phyloP scores from a whole-genome alignment of 2,113 vertebrate species.

The Ranitomeya variabilis region DNA sequence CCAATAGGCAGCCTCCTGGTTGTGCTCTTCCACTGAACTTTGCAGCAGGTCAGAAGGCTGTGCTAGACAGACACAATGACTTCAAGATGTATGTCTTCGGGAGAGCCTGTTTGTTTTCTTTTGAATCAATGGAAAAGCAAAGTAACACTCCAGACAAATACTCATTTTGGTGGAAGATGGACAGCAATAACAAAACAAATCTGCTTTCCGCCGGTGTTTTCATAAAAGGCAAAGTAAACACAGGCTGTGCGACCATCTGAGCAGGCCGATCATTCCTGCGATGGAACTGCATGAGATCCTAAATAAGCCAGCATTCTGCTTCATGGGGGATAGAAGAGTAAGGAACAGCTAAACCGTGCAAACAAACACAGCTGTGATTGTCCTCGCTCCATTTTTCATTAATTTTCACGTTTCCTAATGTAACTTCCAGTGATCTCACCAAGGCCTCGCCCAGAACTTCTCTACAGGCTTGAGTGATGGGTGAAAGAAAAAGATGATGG shows the following conservation, averaged over 20 bases:
- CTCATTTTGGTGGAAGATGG: constrained; percentile 35
- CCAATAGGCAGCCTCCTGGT: constrained; percentile 44
- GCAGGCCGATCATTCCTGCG: neutral
- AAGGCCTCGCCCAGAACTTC: constrained; percentile 22
- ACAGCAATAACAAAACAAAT: constrained; percentile 37
- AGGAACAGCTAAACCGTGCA: constrained; percentile 46
- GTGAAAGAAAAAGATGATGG: constrained; percentile 37
- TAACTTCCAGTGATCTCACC: constrained; percentile 12
- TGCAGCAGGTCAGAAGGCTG: constrained; percentile 37
- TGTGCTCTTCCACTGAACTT: constrained; percentile 50
- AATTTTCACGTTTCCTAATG: constrained; percentile 7
- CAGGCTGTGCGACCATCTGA: constrained; percentile 35
- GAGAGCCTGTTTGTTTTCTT: constrained; percentile 27
- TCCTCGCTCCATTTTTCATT: constrained; percentile 30
- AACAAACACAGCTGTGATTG: constrained; percentile 51
- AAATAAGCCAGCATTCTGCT: constrained; percentile 26
- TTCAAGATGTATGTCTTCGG: constrained; percentile 47
- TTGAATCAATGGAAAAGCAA: constrained; percentile 26
- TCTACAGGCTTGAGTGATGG: constrained; percentile 31
- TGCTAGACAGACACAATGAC: constrained; percentile 49
- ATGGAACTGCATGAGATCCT: constrained; percentile 27
- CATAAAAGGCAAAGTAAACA: constrained; percentile 34
- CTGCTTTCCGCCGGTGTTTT: constrained; percentile 35
- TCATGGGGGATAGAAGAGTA: constrained; percentile 37
- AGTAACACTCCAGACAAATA: constrained; percentile 39